phyloP scores from a whole-genome alignment of 2,113 vertebrate genomes.

The Emydura subglobosa region DNA sequence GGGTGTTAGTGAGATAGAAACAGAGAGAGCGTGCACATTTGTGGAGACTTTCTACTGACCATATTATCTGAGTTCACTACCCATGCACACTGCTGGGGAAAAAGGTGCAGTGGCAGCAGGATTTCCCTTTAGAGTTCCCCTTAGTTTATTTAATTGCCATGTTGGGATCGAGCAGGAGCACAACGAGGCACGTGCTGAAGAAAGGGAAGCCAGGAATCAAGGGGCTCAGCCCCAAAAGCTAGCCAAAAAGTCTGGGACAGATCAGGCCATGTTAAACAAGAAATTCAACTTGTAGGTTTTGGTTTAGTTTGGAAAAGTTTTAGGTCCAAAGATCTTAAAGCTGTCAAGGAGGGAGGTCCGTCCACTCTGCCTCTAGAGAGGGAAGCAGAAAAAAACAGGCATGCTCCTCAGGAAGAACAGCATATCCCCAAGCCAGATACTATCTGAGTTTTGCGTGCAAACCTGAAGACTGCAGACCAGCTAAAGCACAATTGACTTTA shows the following conservation, averaged over 20 bases:
- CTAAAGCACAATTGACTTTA: constrained; percentile 2
- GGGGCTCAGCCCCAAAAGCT: background rate
- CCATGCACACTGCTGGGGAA: background rate
- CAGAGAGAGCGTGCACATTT: background rate
- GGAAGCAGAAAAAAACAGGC: background rate
- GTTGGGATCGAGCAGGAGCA: background rate
- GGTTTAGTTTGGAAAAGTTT: background rate
- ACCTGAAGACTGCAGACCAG: background rate
- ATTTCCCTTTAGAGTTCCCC: background rate
- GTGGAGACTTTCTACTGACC: background rate
- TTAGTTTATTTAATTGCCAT: background rate
- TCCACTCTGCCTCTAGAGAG: background rate
- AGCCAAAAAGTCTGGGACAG: background rate
- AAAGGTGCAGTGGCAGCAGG: background rate
- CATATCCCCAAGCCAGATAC: background rate
- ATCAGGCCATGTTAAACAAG: background rate
- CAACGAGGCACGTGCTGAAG: background rate
- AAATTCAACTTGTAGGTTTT: background rate
- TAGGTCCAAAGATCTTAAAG: background rate
- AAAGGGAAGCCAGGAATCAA: background rate
- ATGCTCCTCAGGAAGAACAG: background rate
- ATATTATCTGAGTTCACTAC: background rate
- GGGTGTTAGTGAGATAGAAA: background rate
- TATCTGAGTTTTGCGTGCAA: background rate
- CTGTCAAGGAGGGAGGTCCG: background rate